These are phyloP conservation scores for Sardinella longiceps DNA, from an alignment of 2,797 vertebrate genomes.

Conservation along the genomic window DNA sequence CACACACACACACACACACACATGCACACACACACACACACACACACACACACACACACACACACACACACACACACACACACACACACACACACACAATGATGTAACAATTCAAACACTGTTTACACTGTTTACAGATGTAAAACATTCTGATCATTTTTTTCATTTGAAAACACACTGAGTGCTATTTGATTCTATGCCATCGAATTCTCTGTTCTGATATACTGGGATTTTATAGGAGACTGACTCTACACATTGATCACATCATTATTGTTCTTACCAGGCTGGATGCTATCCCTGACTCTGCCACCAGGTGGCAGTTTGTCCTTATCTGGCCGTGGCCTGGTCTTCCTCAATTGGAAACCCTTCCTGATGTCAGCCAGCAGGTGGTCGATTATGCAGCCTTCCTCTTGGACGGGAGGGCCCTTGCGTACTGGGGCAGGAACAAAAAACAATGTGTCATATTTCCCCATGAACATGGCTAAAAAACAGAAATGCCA, in stretches of 20 bases:
- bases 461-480: not conserved
- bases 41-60: not conserved
- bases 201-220: not conserved
- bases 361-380: constrained; percentile 86
- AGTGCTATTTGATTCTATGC: not conserved
- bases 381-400: constrained; percentile 85
- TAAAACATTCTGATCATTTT: not conserved
- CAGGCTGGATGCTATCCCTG: constrained; percentile 29
- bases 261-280: not conserved
- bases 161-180: not conserved
- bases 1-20: constrained; percentile 5
- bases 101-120: not conserved
- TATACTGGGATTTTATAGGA: not conserved
- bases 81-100: not conserved
- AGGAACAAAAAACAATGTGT: fast-evolving
- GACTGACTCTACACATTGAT: not conserved
- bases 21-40: not conserved
- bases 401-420: constrained; percentile 76
- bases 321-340: constrained; percentile 55
- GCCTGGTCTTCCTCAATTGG: constrained; percentile 80
- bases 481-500: not conserved
- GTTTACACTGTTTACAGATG: no score
- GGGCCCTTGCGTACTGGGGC: constrained; percentile 74
- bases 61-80: constrained; percentile 4
- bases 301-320: constrained; percentile 48